These are phyloP conservation scores for Myotis vivesi DNA, from an alignment of 2,797 vertebrate genomes.

Conservation along the genomic window DNA sequence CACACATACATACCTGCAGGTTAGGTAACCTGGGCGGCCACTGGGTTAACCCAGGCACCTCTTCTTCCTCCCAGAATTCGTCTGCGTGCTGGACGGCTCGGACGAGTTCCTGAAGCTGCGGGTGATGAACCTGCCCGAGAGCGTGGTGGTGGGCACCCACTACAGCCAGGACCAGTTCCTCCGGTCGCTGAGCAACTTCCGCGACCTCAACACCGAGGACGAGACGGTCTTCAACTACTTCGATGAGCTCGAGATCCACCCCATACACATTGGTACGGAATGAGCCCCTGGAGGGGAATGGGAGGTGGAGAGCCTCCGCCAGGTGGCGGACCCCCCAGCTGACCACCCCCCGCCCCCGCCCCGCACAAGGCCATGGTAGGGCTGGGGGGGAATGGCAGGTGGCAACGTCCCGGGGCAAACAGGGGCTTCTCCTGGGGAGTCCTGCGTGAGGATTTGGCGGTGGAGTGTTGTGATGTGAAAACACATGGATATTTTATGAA, in stretches of 20 bases:
- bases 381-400: background rate
- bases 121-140: conserved; percentile 91
- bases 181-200: conserved; percentile 83
- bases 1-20: background rate
- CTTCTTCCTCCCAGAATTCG: conserved; percentile 85
- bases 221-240: conserved; percentile 90
- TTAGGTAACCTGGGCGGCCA: accelerated
- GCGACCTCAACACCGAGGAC: conserved; percentile 85
- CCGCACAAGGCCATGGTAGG: accelerated
- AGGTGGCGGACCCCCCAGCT: background rate
- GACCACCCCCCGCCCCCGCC: too few relatives aligned
- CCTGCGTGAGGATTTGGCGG: too few relatives aligned
- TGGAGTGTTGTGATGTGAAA: background rate
- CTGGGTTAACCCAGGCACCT: background rate
- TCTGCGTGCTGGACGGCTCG: conserved; percentile 89
- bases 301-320: background rate
- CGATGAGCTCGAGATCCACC: conserved; percentile 89
- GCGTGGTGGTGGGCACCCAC: conserved; percentile 85
- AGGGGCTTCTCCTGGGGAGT: background rate
- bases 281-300: background rate
- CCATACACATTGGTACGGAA: conserved; percentile 88
- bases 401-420: background rate
- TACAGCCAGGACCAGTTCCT: conserved; percentile 88
- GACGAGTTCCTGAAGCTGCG: conserved; percentile 91
- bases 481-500: background rate